phyloP scores from a whole-genome alignment of 2,888 invertebrate species.

The Eupithecia inturbata region DNA sequence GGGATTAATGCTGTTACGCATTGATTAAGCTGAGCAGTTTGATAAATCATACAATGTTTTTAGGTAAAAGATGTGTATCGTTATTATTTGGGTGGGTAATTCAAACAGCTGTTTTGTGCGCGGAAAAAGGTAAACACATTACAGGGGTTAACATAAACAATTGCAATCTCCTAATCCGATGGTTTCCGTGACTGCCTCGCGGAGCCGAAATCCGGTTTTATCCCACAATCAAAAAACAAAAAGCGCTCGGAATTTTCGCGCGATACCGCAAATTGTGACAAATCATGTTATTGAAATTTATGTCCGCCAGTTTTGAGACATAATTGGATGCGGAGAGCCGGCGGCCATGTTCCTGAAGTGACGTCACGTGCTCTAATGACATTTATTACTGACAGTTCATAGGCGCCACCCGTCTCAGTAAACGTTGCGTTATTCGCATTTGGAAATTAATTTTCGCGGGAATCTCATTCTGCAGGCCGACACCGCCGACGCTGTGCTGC shows the following conservation, averaged over 20 bases:
- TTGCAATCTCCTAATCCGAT: slow-evolving; percentile 47
- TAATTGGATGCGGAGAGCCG: slow-evolving; percentile 76
- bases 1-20: slow-evolving; percentile 9
- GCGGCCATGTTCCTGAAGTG: slow-evolving; percentile 68
- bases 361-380: slow-evolving; percentile 77
- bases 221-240: slow-evolving; percentile 65
- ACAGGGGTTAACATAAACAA: slow-evolving; percentile 48
- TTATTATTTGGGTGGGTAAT: slow-evolving; percentile 12
- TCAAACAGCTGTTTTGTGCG: slow-evolving; percentile 29
- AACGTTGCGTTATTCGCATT: slow-evolving; percentile 63
- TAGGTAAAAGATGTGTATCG: slow-evolving; percentile 5
- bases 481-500: slow-evolving; percentile 38
- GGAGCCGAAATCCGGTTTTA: slow-evolving; percentile 50
- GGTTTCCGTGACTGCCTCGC: slow-evolving; percentile 43
- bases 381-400: slow-evolving; percentile 78
- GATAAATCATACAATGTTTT: not conserved
- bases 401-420: slow-evolving; percentile 67
- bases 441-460: slow-evolving; percentile 72
- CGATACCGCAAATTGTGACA: slow-evolving; percentile 74
- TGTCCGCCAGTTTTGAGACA: slow-evolving; percentile 77
- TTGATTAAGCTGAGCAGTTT: slow-evolving; percentile 1
- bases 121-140: slow-evolving; percentile 42
- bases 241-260: slow-evolving; percentile 51
- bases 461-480: slow-evolving; percentile 56
- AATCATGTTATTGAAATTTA: slow-evolving; percentile 80